phyloP scores from a whole-genome alignment of 2,797 vertebrate genomes.

The Euphonia xanthogaster region DNA sequence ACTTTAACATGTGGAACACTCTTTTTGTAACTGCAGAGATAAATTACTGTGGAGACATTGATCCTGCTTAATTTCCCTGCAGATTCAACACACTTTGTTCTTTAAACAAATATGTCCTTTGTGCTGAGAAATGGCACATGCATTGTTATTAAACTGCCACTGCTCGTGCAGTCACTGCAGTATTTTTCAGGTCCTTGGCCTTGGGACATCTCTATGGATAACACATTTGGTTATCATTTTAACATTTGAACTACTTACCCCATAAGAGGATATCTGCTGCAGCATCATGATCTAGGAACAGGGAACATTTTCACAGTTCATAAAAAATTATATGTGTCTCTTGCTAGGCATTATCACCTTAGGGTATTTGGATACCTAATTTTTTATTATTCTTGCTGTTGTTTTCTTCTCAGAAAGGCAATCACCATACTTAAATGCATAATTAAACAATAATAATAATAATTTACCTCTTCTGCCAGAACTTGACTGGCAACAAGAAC shows the following conservation, averaged over 20 bases:
- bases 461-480: not conserved
- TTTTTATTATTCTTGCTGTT: not conserved
- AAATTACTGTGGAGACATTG: not conserved
- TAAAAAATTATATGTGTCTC: not conserved
- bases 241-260: not conserved
- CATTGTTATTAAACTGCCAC: not conserved
- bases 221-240: not conserved
- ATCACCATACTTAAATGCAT: not conserved
- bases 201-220: not conserved
- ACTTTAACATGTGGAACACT: not conserved
- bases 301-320: not conserved
- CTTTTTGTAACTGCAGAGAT: not conserved
- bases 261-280: not conserved
- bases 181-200: not conserved
- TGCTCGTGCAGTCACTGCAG: not conserved
- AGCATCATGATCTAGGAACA: not conserved
- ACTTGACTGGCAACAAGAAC: constrained; percentile 18
- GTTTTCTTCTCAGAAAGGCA: constrained; percentile 6
- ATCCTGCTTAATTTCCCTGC: not conserved
- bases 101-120: constrained; percentile 16
- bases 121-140: not conserved
- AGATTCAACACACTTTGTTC: not conserved
- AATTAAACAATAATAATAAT: constrained; percentile 8
- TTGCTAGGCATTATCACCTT: not conserved
- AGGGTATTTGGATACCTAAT: not conserved